These are phyloP conservation scores for Gadus chalcogrammus DNA, from an alignment of 2,113 vertebrate genomes.

Conservation along the genomic window DNA sequence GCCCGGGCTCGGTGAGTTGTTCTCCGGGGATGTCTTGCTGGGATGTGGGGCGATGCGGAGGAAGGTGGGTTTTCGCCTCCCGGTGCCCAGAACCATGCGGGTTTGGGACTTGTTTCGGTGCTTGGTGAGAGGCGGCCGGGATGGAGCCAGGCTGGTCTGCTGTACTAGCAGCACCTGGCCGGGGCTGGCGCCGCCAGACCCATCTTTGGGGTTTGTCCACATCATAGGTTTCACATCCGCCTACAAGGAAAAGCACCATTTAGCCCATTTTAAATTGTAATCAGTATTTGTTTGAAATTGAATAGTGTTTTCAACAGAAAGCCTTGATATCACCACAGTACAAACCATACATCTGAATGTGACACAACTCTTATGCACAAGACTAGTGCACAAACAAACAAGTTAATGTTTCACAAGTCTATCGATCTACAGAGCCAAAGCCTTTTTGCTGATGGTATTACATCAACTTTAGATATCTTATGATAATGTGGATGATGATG, in stretches of 20 bases:
- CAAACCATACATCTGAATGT: neutral
- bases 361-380: neutral
- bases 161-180: slow-evolving; percentile 57
- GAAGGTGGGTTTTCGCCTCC: slow-evolving; percentile 64
- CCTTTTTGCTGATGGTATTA: too few relatives aligned
- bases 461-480: too few relatives aligned
- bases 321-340: too few relatives aligned
- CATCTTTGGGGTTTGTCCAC: too few relatives aligned
- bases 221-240: too few relatives aligned
- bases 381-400: neutral
- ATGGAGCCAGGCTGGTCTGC: slow-evolving; percentile 31
- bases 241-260: too few relatives aligned
- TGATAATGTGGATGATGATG: too few relatives aligned
- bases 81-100: slow-evolving; percentile 16
- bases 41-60: slow-evolving; percentile 67
- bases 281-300: too few relatives aligned
- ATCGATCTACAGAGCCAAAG: too few relatives aligned
- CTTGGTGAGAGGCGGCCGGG: slow-evolving; percentile 21
- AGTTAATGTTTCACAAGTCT: too few relatives aligned
- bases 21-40: slow-evolving; percentile 56
- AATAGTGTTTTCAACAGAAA: too few relatives aligned
- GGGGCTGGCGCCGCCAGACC: slow-evolving; percentile 1
- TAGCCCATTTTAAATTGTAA: too few relatives aligned
- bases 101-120: slow-evolving; percentile 27
- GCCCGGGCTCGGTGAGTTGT: slow-evolving; percentile 16